phyloP scores from a whole-genome alignment of 1,140 invertebrate species.

The Acyrthosiphon pisum region DNA sequence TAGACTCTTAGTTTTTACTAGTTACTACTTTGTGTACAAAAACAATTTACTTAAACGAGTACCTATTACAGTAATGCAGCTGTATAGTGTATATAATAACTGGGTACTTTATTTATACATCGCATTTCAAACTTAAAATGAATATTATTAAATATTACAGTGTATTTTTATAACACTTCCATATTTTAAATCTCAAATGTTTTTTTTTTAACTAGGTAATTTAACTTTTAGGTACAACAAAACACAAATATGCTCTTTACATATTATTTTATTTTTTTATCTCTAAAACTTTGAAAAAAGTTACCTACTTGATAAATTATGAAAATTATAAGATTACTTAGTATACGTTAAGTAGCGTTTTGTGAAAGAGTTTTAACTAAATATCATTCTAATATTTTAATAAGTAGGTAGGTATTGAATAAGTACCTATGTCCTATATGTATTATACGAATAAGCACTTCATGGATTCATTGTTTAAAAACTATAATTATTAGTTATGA shows the following conservation, averaged over 20 bases:
- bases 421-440: too few relatives aligned
- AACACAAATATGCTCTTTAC: background rate
- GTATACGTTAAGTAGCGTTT: background rate
- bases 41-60: too few relatives aligned
- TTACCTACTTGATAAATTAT: background rate
- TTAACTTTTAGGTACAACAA: background rate
- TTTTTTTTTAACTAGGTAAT: background rate
- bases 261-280: background rate
- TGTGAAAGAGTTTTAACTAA: background rate
- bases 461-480: conserved; percentile 5
- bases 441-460: background rate
- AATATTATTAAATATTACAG: too few relatives aligned
- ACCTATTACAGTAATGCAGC: too few relatives aligned
- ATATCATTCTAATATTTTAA: background rate
- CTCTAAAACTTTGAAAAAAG: background rate
- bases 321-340: background rate
- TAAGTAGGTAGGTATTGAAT: background rate
- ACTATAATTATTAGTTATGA: background rate
- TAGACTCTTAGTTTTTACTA: too few relatives aligned
- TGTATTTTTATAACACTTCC: background rate
- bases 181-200: background rate
- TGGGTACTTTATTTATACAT: too few relatives aligned
- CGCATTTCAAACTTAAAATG: too few relatives aligned
- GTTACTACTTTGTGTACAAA: too few relatives aligned
- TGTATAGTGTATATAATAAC: too few relatives aligned